These are phyloP conservation scores for Acholoe squamosa DNA, from an alignment of 2,888 invertebrate genomes.

Conservation along the genomic window DNA sequence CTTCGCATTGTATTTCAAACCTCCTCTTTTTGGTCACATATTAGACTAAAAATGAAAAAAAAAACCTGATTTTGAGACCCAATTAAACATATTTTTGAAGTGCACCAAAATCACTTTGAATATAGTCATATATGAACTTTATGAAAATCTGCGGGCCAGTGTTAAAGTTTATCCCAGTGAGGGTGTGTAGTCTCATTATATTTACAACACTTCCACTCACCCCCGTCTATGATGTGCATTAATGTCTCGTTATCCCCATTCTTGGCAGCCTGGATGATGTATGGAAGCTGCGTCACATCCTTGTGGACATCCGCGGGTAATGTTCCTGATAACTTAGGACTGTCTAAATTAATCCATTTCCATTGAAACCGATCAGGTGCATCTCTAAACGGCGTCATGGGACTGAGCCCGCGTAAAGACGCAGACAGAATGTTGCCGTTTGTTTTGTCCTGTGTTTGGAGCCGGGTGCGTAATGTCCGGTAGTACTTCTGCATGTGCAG, in stretches of 20 bases:
- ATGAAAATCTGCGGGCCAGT: no score
- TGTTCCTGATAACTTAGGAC: conserved; percentile 71
- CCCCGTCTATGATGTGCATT: conserved; percentile 76
- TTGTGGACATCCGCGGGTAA: conserved; percentile 66
- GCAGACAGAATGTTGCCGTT: conserved; percentile 72
- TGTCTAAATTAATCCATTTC: conserved; percentile 81
- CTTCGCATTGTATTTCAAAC: no score
- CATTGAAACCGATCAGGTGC: conserved; percentile 80
- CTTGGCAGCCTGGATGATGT: conserved; percentile 78
- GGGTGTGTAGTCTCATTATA: no score
- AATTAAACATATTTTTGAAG: no score
- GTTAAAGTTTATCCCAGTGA: no score
- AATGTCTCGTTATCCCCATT: conserved; percentile 77
- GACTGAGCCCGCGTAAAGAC: conserved; percentile 81
- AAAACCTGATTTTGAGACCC: no score
- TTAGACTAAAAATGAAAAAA: no score
- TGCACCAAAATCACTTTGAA: no score
- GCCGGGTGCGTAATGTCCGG: conserved; percentile 72
- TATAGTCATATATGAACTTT: no score
- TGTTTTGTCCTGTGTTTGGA: conserved; percentile 64
- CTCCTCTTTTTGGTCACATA: no score
- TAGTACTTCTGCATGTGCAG: conserved; percentile 83
- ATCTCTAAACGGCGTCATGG: conserved; percentile 83
- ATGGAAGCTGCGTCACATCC: conserved; percentile 74
- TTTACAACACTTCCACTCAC: conserved; percentile 72